Conservation (phyloP, 64 coral and sea anemone species). For the Stichodactyla helianthus region DNA sequence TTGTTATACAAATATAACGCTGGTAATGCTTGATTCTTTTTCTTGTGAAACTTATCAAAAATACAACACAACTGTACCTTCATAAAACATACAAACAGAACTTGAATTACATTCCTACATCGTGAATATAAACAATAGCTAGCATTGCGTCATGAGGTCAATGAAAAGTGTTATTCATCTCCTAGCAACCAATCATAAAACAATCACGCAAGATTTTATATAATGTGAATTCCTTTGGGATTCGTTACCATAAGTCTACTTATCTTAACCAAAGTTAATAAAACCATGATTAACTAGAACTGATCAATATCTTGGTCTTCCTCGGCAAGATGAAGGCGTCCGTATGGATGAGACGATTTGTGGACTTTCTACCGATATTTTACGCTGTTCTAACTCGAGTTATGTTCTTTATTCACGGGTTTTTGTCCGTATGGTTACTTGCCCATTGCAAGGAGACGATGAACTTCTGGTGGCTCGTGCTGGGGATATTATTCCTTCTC, state of each 20-base stretch:
- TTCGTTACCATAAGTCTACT: background rate
- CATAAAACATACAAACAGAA: too few species aligned
- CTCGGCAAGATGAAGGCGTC: background rate
- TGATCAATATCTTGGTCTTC: background rate
- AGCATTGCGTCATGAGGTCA: conserved; percentile 4
- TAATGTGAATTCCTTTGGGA: conserved; percentile 10
- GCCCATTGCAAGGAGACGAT: conserved; percentile 43
- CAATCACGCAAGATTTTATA: conserved; percentile 6
- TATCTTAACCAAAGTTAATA: background rate
- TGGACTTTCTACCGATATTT: conserved; percentile 52
- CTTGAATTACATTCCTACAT: background rate
- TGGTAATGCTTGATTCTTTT: too few species aligned
- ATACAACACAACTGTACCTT: too few species aligned
- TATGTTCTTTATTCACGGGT: conserved; percentile 88
- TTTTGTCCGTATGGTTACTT: conserved; percentile 74
- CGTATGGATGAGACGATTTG: background rate
- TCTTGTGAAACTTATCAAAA: too few species aligned
- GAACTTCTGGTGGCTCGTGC: conserved; percentile 57
- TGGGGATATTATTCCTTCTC: conserved; percentile 71
- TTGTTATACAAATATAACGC: too few species aligned
- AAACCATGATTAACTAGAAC: background rate
- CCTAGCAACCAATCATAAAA: conserved; percentile 23
- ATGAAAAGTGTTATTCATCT: background rate
- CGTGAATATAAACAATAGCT: background rate
- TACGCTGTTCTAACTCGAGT: conserved; percentile 84